phyloP scores from a whole-genome alignment of 2,113 vertebrate species.

The Lepidothrix coronata region DNA sequence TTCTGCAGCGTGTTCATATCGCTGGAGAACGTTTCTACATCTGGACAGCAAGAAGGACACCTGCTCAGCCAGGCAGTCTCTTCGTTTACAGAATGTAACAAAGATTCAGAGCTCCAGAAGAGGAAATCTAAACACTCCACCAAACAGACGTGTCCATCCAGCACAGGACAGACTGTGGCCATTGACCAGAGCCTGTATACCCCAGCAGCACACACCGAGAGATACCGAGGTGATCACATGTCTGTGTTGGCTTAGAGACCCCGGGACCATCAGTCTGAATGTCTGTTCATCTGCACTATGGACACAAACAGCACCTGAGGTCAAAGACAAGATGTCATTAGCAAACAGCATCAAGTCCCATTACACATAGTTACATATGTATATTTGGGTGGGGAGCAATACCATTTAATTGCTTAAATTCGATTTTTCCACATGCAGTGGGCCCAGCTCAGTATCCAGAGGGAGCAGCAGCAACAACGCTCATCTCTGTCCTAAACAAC shows the following conservation, averaged over 20 bases:
- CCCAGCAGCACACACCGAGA: too few species aligned
- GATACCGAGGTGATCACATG: accelerated
- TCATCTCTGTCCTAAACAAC: background rate
- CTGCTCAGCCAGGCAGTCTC: accelerated
- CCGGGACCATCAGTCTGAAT: accelerated
- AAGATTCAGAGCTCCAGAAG: background rate
- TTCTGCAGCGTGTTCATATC: background rate
- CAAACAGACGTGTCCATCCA: accelerated
- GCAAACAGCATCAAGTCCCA: background rate
- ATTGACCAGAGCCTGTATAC: accelerated
- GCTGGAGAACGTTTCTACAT: background rate
- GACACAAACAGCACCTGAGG: accelerated
- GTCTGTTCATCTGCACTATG: accelerated
- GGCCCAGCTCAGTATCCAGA: background rate
- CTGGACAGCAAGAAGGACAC: background rate
- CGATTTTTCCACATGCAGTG: accelerated
- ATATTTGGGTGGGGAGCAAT: accelerated
- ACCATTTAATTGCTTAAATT: background rate
- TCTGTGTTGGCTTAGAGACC: accelerated
- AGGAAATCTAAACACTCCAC: background rate
- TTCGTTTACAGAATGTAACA: accelerated
- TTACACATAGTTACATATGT: too few species aligned
- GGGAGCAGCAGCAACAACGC: background rate
- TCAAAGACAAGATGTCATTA: background rate
- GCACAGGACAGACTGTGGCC: accelerated